phyloP scores from a whole-genome alignment of 2,113 vertebrate species.

The Symphodus melops region DNA sequence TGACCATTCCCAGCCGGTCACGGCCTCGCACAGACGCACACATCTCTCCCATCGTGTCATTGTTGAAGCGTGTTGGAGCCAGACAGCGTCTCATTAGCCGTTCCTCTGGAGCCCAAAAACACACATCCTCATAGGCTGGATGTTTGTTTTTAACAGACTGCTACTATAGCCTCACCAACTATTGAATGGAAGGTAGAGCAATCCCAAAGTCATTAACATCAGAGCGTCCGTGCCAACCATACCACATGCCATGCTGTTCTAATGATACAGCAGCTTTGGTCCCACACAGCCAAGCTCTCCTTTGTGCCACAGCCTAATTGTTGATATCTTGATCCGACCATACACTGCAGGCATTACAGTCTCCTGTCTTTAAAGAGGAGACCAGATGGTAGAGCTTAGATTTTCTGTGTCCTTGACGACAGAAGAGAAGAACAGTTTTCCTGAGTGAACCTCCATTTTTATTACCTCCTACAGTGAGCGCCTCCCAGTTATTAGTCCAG shows the following conservation, averaged over 20 bases:
- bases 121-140: conserved; percentile 47
- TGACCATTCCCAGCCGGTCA: conserved; percentile 9
- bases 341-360: conserved; percentile 37
- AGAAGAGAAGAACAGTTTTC: conserved; percentile 16
- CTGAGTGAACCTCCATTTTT: conserved; percentile 38
- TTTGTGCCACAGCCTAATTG: conserved; percentile 48
- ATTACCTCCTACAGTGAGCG: conserved; percentile 3
- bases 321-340: conserved; percentile 51
- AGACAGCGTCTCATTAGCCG: conserved; percentile 43
- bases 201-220: conserved; percentile 52
- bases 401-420: conserved; percentile 17
- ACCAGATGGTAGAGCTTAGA: conserved; percentile 55
- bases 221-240: conserved; percentile 31
- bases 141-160: conserved; percentile 54
- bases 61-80: conserved; percentile 34
- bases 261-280: conserved; percentile 27
- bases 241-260: conserved; percentile 39
- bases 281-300: conserved; percentile 40
- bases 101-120: conserved; percentile 45
- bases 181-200: conserved; percentile 39
- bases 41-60: conserved; percentile 1
- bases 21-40: background rate
- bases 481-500: conserved; percentile 28
- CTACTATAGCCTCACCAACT: conserved; percentile 50
- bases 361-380: conserved; percentile 23